These are phyloP conservation scores for Champsocephalus esox DNA, from an alignment of 2,797 vertebrate species.

Conservation along the genomic window DNA sequence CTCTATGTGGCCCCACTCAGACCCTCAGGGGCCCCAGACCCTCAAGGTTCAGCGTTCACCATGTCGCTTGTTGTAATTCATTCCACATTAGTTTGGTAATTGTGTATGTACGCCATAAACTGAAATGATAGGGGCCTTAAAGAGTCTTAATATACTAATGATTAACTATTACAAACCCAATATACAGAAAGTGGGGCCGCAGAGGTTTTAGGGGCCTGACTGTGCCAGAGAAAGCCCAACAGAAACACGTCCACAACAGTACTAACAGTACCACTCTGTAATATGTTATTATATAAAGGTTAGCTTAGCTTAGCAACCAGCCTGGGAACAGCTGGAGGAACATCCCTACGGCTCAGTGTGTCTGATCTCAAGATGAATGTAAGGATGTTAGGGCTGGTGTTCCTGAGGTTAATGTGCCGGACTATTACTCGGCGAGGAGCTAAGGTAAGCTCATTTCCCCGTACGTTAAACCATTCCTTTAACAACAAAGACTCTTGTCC, in stretches of 20 bases:
- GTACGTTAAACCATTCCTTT: constrained; percentile 1
- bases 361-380: background rate
- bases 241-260: background rate
- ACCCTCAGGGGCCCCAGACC: background rate
- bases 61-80: background rate
- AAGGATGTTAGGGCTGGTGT: background rate
- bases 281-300: background rate
- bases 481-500: background rate
- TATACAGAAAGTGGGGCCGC: background rate
- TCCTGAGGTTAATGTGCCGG: background rate
- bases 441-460: background rate
- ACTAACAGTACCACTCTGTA: background rate
- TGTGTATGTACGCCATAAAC: background rate
- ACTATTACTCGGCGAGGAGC: background rate
- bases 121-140: background rate
- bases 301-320: constrained; percentile 5
- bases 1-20: no score
- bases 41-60: background rate
- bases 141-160: background rate
- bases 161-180: background rate
- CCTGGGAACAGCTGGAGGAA: background rate
- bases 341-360: background rate
- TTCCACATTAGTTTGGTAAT: background rate
- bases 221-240: background rate
- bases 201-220: background rate